Evolutionary conservation across 2,797 vertebrate species (phyloP), one percentile per base, ranked within the genome.

Genomic region (Chloroceryle inda): DNA sequence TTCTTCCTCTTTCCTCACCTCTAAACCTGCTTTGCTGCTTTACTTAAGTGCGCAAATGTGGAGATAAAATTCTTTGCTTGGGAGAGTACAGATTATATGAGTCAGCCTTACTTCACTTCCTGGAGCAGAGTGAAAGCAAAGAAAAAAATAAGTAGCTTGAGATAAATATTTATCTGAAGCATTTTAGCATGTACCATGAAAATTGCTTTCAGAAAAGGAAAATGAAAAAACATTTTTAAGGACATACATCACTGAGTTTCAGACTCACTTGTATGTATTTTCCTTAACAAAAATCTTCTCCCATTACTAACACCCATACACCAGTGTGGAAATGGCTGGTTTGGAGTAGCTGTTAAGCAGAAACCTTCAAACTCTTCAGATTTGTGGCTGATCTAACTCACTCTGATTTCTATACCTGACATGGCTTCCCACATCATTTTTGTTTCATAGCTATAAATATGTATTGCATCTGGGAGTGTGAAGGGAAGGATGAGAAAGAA

Each of bases 61-160:
- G 44, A 82, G 27, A 73, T 53, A 22, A 44, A 53, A 63, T 68
- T 44, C 20, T 73, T 77, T 77, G 12, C 81, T 81, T 38, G 71
- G 50, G 56, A 79, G 20, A 69, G 24, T 21, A 29, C 15, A 24
- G 27, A 69, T 49, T 53, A 21, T 53, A 8, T 4, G 35, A 50
- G 52, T 69, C 20, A 37, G 23, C 20, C 29, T 90, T 89, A n/a
- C 47, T 75, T 76, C 11, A 45, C 75, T 94, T 76, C 62, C 76
- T 49, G 29, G 53, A 85, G 49, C 63, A 56, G 42, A 45, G 6
- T 52, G 38, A 87, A 91, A 74, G 49, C 40, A 56, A 79, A 90
- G 62, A 61, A 47, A 62, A 67, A 76, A 56, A 19, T 5, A 80
- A 79, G 23, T 5, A 11, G 24, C 37, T 40, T 0, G 0, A 88